Conservation (phyloP, 2,113 vertebrate species). For the Stegastes partitus region DNA sequence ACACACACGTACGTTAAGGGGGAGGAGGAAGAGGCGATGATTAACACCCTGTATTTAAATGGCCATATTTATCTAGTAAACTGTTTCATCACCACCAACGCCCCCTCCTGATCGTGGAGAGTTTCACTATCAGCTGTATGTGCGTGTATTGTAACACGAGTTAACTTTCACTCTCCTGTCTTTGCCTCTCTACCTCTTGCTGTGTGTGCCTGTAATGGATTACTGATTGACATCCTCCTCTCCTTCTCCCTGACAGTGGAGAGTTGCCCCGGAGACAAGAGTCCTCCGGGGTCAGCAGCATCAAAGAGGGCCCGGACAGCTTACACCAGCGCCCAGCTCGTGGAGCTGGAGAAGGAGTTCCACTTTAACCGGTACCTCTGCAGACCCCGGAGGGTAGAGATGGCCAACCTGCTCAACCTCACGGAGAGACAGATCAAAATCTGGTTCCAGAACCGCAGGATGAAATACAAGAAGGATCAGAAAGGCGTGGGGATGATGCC, state of each 20-base stretch:
- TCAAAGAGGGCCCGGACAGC: constrained; percentile 98
- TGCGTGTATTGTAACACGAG: constrained; percentile 53
- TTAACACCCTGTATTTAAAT: constrained; percentile 17
- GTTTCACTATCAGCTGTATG: constrained; percentile 52
- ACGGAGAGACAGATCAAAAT: constrained; percentile 99
- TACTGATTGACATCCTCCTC: constrained; percentile 70
- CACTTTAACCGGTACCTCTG: constrained; percentile 99
- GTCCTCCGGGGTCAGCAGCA: constrained; percentile 93
- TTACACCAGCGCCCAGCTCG: constrained; percentile 99
- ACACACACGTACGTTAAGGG: background rate
- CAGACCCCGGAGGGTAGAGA: constrained; percentile 95
- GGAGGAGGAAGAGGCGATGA: background rate
- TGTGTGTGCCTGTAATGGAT: constrained; percentile 61
- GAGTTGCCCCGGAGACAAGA: constrained; percentile 97
- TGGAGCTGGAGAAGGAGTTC: constrained; percentile 99
- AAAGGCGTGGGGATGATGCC: constrained; percentile 97
- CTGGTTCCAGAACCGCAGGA: constrained; percentile 99
- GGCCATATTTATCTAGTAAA: constrained; percentile 48
- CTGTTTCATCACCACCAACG: constrained; percentile 18
- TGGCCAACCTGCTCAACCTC: constrained; percentile 98
- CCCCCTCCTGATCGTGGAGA: constrained; percentile 31
- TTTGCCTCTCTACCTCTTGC: constrained; percentile 27
- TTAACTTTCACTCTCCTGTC: constrained; percentile 56
- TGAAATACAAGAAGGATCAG: constrained; percentile 99
- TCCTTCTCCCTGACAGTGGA: constrained; percentile 89